Base-by-base conservation (phyloP, 2,888 invertebrate species). In the Syrphus vitripennis region DNA sequence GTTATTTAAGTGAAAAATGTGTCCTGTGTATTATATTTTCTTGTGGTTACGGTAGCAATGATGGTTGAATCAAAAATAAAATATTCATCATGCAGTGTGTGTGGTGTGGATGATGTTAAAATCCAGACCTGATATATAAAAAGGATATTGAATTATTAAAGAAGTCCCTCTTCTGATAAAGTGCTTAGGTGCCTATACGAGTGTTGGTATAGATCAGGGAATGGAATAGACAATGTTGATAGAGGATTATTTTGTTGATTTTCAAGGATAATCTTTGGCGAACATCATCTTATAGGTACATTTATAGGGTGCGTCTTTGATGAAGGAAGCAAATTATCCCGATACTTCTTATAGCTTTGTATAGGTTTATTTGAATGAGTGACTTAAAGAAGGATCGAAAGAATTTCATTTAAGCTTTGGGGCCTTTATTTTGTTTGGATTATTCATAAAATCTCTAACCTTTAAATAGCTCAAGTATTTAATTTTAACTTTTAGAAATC, bases 111-210 rank as follows among this genome's bases (percentile, higher is more conserved):
- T 50, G 75, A n/a, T 79, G 45, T 65, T 31, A 57, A 75, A 80
- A 61, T 70, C 40, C 72, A 24, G 29, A 77, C 50, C 50, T 61
- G 21, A 67, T 42, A 53, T 42, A 53, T 45, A 45, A 31, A 65
- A 50, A 48, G 59, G 12, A 37, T 59, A 50, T 65, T 80, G 57
- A 80, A 83, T 80, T 75, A 83, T 83, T 80, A 14, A 83, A 48
- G 26, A 70, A 31, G 63, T 34, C 61, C 65, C 48, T n/a, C n/a
- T 67, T 12, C 29, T 19, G 50, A 50, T 3, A n/a, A n/a, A n/a
- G n/a, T n/a, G n/a, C n/a, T 34, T 34, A 9, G 12, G 12, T 34
- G 12, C 26, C 34, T n/a, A 26, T 42, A 34, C 14, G 29, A 31
- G 29, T 42, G n/a, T n/a, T n/a, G 26, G 7, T 7, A 67, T 67